A percentile compares a stretch with the other conserved stretches of the same genome.
These are phyloP conservation scores for Melanaphis sacchari DNA, from an alignment of 1,140 invertebrate species.

Conservation along the genomic window DNA sequence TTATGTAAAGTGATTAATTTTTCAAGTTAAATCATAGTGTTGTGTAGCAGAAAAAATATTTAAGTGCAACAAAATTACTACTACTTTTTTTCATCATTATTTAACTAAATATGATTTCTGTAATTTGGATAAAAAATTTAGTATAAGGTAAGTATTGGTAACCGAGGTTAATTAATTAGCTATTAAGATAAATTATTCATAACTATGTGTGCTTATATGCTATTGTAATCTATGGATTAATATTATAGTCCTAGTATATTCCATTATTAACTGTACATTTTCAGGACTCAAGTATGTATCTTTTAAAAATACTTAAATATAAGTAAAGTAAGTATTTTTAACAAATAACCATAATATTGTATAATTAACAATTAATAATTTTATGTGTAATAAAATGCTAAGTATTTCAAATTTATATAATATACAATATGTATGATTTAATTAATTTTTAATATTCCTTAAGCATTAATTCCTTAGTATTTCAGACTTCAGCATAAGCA, in stretches of 20 bases:
- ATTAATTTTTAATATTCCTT: not conserved
- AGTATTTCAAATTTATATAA: not conserved
- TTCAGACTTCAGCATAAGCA: not conserved
- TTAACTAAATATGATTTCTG: not conserved
- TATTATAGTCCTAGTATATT: slow-evolving; percentile 8
- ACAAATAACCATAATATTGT: not conserved
- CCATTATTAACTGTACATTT: not conserved
- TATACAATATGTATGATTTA: not conserved
- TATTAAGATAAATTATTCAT: slow-evolving; percentile 24
- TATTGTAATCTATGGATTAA: slow-evolving; percentile 16
- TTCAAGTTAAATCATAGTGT: too few species aligned
- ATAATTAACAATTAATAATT: not conserved
- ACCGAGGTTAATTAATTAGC: slow-evolving; percentile 39
- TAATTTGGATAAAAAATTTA: not conserved
- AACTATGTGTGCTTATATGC: not conserved
- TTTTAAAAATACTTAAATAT: not conserved
- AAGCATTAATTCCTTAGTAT: slow-evolving; percentile 9
- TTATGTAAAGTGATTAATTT: slow-evolving; percentile 3
- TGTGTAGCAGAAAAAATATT: not conserved
- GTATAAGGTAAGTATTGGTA: slow-evolving; percentile 53
- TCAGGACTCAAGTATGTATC: not conserved
- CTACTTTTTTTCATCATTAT: not conserved
- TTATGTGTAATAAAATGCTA: not conserved
- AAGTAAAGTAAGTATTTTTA: slow-evolving; percentile 33
- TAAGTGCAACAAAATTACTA: not conserved